Evolutionary conservation across 2,113 vertebrate species (phyloP), one percentile per base, ranked within the genome.

Genomic region (Rhinopomastus cyanomelas): DNA sequence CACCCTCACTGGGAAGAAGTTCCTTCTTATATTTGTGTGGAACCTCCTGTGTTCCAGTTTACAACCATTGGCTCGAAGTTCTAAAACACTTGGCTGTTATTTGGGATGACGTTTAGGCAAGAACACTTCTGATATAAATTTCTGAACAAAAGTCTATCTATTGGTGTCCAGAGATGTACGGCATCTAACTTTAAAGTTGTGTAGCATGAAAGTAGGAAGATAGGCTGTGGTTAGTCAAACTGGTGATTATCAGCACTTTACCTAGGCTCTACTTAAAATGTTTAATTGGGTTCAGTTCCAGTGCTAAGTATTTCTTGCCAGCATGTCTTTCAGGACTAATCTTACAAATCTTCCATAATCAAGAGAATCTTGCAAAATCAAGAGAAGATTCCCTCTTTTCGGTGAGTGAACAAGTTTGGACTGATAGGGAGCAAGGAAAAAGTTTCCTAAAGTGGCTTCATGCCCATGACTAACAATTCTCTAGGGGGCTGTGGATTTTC

Each of bases 141-240:
- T 85, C 57, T 57, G 51, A 68, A 26, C 20, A 64, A 16, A 68
- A 1, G 9, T 42, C 34, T 13, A 8, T 42, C 26, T 7, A 1
- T 76, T 0, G 0, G 6, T 44, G 76, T 26, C 64, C 16, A 46
- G 68, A 65, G 59, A 26, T 34, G 10, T 21, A 22, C 0, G 0
- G 27, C n/a, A 32, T 22, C 36, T 80, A 42, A 0, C 16, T 62
- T 56, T 15, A 2, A 46, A 74, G 52, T 6, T 72, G 4, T 23
- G 1, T 52, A 7, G 39, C 37, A 5, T 5, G 25, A 26, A 61
- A 53, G 42, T 7, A 62, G 64, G 56, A 51, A 20, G 2, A 11
- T 66, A 46, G 5, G 79, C 51, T 73, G 27, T 1, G 3, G 19
- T 49, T 75, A 30, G 30, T 73, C 46, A 27, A 29, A 55, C 12